Base-by-base conservation (phyloP, 2,888 invertebrate species). In the Pollenia amentaria region DNA sequence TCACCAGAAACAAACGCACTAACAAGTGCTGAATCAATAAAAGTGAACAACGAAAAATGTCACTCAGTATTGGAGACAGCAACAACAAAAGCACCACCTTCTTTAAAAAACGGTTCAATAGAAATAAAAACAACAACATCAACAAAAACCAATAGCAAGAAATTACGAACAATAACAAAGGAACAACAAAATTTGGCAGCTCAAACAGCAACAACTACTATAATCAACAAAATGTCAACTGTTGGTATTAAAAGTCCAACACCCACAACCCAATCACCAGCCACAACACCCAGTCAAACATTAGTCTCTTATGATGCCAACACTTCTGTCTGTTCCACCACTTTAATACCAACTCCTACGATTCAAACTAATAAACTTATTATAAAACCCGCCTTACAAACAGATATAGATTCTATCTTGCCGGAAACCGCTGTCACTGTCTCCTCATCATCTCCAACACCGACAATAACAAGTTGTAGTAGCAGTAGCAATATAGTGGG, bases 251-350 rank as follows among this genome's bases (percentile, higher is more conserved):
- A 67, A 83, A 81, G 62, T 80, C 80, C 76, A 55, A 77, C 87
- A 89, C 88, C 90, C 89, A 89, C 91, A 89, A 86, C 89, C 88
- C 88, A 89, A 89, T 83, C 88, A 82, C 44, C 88, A 60, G 67
- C 70, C 48, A 46, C 88, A 65, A 64, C 88, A 18, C 40, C 88
- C n/a, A 84, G 42, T 60, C 73, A 84, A 67, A 53, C 84, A 18
- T 18, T 84, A 51, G 46, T 73, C 18, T 76, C 81, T 57, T 79
- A 44, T 55, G 76, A 64, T 18, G 55, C 69, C 8, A 76, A 44
- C 53, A 73, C 78, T 12, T 57, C 84, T 44, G 51, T 16, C 75
- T 72, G 62, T 12, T 79, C 55, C 48, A n/a, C 86, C 11, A 64
- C 60, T 42, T 18, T 83, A 67, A 67, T 67, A 42, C 48, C 65